Conservation (phyloP, 2,797 vertebrate genomes). For the Coendou prehensilis region DNA sequence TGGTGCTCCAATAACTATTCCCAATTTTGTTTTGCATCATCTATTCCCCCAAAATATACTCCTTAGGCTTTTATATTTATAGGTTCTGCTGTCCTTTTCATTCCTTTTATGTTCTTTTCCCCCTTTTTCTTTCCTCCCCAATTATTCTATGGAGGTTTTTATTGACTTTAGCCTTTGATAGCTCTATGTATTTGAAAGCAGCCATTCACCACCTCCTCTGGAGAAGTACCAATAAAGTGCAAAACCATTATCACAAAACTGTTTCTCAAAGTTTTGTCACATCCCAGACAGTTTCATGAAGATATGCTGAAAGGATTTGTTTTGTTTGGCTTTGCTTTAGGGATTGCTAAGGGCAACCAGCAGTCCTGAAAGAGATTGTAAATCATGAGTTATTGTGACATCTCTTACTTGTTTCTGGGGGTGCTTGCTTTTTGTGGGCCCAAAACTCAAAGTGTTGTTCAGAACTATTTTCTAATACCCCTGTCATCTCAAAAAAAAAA, state of each 20-base stretch:
- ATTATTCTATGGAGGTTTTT: slow-evolving; percentile 80
- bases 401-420: slow-evolving; percentile 62
- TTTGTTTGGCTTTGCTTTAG: slow-evolving; percentile 82
- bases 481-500: slow-evolving; percentile 3
- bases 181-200: slow-evolving; percentile 82
- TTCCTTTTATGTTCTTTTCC: slow-evolving; percentile 70
- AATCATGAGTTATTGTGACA: slow-evolving; percentile 69
- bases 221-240: slow-evolving; percentile 83
- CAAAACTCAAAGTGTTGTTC: slow-evolving; percentile 57
- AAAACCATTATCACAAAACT: slow-evolving; percentile 85
- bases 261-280: slow-evolving; percentile 86
- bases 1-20: slow-evolving; percentile 77
- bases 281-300: slow-evolving; percentile 84
- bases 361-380: slow-evolving; percentile 66
- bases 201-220: slow-evolving; percentile 76
- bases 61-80: slow-evolving; percentile 81
- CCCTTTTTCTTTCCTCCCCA: slow-evolving; percentile 67
- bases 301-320: slow-evolving; percentile 81
- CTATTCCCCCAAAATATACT: slow-evolving; percentile 72
- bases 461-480: slow-evolving; percentile 44
- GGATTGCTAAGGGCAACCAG: slow-evolving; percentile 74
- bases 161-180: slow-evolving; percentile 80
- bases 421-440: slow-evolving; percentile 30
- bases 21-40: slow-evolving; percentile 83
- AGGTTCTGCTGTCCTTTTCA: slow-evolving; percentile 74